Evolutionary conservation across 2,888 invertebrate species (phyloP).

Genomic region (Galeruca laticollis): DNA sequence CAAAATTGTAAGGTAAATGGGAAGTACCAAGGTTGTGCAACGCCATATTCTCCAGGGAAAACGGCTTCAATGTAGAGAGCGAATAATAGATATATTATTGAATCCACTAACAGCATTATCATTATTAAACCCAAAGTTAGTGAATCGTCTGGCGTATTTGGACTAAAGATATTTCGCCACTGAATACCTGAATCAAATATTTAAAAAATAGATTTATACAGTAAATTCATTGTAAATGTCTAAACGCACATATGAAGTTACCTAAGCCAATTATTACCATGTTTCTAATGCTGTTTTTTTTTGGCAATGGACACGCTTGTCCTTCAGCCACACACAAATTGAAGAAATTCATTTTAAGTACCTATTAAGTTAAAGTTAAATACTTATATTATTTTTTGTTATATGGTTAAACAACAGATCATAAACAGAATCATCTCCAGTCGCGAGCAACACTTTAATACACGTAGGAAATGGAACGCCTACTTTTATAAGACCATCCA

Average conservation of each 20-base stretch:
- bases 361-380: no score
- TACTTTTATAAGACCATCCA: no score
- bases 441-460: no score
- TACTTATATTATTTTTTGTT: no score
- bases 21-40: constrained; percentile 87
- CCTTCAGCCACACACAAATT: no score
- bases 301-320: no score
- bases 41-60: constrained; percentile 87
- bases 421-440: no score
- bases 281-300: no score
- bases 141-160: constrained; percentile 76
- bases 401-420: no score
- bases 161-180: constrained; percentile 74
- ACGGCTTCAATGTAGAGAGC: constrained; percentile 90
- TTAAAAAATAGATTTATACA: neutral
- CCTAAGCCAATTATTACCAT: no score
- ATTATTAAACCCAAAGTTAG: constrained; percentile 79
- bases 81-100: constrained; percentile 77
- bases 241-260: neutral
- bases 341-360: no score
- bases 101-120: constrained; percentile 79
- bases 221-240: neutral
- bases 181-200: constrained; percentile 68
- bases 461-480: no score
- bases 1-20: constrained; percentile 74